Percentiles rank a stretch among this genome's conserved stretches.
Evolutionary conservation across 2,888 invertebrate genomes (phyloP).

Genomic region (Agonum fuliginosum): DNA sequence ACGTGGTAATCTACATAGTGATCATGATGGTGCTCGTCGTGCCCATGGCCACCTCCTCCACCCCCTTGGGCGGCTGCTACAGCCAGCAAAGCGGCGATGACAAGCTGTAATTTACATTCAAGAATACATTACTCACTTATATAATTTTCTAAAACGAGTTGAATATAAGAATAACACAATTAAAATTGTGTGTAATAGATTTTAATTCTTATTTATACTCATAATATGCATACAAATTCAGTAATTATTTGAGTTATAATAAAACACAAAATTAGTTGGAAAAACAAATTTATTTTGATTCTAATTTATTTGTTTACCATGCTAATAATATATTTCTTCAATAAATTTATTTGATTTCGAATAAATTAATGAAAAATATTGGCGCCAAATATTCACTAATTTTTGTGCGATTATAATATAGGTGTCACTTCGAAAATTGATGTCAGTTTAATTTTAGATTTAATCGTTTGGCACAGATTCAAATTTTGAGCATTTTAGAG

Average conservation of each 20-base stretch:
- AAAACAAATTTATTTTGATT: too few species aligned
- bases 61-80: constrained; percentile 52
- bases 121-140: too few species aligned
- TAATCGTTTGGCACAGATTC: background rate
- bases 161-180: too few species aligned
- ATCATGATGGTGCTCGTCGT: constrained; percentile 66
- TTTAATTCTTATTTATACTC: too few species aligned
- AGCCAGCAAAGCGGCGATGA: constrained; percentile 44
- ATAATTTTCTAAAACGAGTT: too few species aligned
- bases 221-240: too few species aligned
- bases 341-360: background rate
- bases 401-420: background rate
- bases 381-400: constrained; percentile 1
- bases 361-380: too few species aligned
- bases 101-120: constrained; percentile 44
- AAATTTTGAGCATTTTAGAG: constrained; percentile 15
- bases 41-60: constrained; percentile 60
- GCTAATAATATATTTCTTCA: background rate
- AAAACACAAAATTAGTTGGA: too few species aligned
- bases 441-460: background rate
- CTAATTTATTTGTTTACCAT: too few species aligned
- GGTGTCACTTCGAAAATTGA: background rate
- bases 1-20: constrained; percentile 69
- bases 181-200: too few species aligned
- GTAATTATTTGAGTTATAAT: too few species aligned